phyloP scores from a whole-genome alignment of 1,140 invertebrate species.

The Achatina immaculata region DNA sequence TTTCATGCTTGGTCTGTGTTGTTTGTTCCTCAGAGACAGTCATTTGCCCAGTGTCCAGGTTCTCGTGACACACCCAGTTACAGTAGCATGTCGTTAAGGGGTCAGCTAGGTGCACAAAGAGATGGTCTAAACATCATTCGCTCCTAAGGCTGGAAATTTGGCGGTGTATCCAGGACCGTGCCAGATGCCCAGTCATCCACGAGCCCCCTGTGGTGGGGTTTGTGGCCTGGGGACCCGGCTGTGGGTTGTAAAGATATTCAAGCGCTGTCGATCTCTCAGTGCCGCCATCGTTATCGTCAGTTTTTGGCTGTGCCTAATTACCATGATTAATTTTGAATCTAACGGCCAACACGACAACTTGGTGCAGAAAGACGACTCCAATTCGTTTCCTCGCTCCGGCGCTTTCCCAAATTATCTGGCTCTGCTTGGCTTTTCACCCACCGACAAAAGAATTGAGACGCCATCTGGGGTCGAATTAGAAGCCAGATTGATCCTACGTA shows the following conservation, averaged over 20 bases:
- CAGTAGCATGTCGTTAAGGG: too few relatives aligned
- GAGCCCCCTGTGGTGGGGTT: neutral
- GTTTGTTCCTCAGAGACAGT: too few relatives aligned
- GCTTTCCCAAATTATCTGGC: neutral
- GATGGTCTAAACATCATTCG: too few relatives aligned
- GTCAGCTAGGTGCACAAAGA: too few relatives aligned
- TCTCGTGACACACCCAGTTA: too few relatives aligned
- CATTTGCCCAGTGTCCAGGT: too few relatives aligned
- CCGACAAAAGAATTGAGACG: neutral
- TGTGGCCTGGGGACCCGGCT: slow-evolving; percentile 24
- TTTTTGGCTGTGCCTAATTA: slow-evolving; percentile 23
- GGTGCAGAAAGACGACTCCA: neutral
- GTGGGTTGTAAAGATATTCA: neutral
- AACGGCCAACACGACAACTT: neutral
- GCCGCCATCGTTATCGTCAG: neutral
- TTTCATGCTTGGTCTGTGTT: too few relatives aligned
- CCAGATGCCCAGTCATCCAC: slow-evolving; percentile 18
- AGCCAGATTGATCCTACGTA: neutral
- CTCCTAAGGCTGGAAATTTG: neutral
- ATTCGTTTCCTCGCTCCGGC: neutral
- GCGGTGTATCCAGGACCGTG: neutral
- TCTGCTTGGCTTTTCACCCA: neutral
- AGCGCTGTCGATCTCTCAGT: neutral
- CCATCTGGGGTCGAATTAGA: neutral
- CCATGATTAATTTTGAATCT: slow-evolving; percentile 23